phyloP scores from a whole-genome alignment of 2,797 vertebrate species.

The Schizopygopsis pylzovi region DNA sequence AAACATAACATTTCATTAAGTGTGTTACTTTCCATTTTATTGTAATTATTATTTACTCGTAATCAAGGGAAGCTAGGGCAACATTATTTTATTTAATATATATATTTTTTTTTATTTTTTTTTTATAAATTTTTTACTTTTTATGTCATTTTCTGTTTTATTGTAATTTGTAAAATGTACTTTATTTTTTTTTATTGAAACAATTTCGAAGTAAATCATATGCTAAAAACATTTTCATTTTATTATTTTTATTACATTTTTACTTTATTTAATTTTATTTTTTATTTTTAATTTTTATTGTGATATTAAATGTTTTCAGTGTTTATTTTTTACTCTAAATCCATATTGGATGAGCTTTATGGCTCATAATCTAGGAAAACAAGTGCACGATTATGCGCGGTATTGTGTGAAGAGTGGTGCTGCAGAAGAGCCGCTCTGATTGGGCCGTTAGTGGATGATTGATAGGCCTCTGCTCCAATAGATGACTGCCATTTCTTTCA shows the following conservation, averaged over 20 bases:
- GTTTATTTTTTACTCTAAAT: background rate
- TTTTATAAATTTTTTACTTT: background rate
- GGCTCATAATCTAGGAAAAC: background rate
- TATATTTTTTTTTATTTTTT: background rate
- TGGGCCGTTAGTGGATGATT: slow-evolving; percentile 58
- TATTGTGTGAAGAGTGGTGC: background rate
- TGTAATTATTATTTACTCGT: background rate
- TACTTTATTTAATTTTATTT: background rate
- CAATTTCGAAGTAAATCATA: background rate
- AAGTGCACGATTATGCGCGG: background rate
- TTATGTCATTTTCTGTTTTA: background rate
- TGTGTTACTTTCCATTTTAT: background rate
- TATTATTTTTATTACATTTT: too few species aligned
- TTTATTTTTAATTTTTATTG: background rate
- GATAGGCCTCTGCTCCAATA: slow-evolving; percentile 54
- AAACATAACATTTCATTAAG: background rate
- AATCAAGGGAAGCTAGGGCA: background rate
- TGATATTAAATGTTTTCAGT: background rate
- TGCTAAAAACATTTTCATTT: background rate
- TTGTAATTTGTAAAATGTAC: background rate
- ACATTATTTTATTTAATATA: background rate
- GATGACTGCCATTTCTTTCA: slow-evolving; percentile 54
- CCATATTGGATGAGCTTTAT: background rate
- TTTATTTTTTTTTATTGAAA: background rate
- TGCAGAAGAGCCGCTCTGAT: slow-evolving; percentile 43